Percentiles rank a stretch among this genome's conserved stretches.
These are phyloP conservation scores for Rhadinocentrus ornatus DNA, from an alignment of 2,797 vertebrate genomes.

Conservation along the genomic window DNA sequence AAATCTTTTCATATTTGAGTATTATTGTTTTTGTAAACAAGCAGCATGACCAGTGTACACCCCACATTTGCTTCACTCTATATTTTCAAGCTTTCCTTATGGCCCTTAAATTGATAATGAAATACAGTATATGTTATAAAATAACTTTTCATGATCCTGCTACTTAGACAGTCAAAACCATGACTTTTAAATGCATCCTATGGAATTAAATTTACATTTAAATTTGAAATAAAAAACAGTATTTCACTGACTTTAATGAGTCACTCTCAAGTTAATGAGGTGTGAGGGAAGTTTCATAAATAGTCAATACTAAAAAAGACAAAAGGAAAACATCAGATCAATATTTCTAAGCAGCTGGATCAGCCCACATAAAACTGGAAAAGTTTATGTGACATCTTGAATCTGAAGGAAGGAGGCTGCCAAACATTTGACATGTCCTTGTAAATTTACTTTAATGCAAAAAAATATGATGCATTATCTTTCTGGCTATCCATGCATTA, in stretches of 20 bases:
- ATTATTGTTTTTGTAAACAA: neutral
- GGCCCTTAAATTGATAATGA: neutral
- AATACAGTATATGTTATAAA: neutral
- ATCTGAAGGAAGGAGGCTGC: slow-evolving; percentile 15
- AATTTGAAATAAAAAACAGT: slow-evolving; percentile 9
- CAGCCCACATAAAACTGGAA: slow-evolving; percentile 25
- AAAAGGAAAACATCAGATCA: slow-evolving; percentile 7
- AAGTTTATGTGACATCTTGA: slow-evolving; percentile 29
- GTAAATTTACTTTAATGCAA: slow-evolving; percentile 39
- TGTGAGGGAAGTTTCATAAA: slow-evolving; percentile 3
- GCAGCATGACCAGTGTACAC: neutral
- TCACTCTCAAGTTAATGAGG: neutral
- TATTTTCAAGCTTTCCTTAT: neutral
- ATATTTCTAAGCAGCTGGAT: slow-evolving; percentile 3
- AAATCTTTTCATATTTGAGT: neutral
- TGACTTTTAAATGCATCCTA: slow-evolving; percentile 5
- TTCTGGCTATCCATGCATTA: slow-evolving; percentile 51
- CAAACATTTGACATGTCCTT: slow-evolving; percentile 27
- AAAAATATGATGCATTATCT: slow-evolving; percentile 52
- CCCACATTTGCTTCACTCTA: neutral
- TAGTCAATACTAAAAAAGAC: slow-evolving; percentile 10
- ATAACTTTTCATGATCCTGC: neutral
- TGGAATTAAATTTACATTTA: slow-evolving; percentile 27
- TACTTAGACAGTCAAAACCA: slow-evolving; percentile 4
- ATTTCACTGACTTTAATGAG: slow-evolving; percentile 35